Evolutionary conservation across 1,140 invertebrate species (phyloP).

Genomic region (Heterodera schachtii): DNA sequence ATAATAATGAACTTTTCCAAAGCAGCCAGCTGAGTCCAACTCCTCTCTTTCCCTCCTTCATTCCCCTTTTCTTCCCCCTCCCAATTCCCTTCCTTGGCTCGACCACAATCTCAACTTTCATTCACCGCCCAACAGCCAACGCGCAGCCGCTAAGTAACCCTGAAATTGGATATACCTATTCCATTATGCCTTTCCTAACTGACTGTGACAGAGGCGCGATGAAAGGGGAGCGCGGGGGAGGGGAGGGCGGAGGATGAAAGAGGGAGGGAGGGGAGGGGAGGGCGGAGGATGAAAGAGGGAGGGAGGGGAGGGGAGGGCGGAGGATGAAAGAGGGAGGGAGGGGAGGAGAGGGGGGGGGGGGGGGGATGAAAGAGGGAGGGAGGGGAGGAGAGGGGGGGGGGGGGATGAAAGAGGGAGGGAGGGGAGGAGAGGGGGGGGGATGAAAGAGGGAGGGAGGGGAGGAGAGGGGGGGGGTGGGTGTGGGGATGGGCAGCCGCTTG

Average conservation of each 20-base stretch:
- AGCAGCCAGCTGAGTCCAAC: not conserved
- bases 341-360: not conserved
- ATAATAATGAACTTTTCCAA: not conserved
- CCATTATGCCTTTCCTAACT: not conserved
- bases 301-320: too few species aligned
- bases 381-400: too few species aligned
- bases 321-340: not conserved
- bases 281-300: too few species aligned
- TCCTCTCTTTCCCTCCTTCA: not conserved
- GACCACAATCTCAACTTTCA: too few species aligned
- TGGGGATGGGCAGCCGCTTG: too few species aligned
- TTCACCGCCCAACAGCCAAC: not conserved
- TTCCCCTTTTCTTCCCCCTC: not conserved
- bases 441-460: not conserved
- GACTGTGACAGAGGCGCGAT: slow-evolving; percentile 1
- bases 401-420: too few species aligned
- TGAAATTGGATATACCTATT: not conserved
- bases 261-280: too few species aligned
- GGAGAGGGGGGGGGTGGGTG: too few species aligned
- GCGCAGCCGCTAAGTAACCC: not conserved
- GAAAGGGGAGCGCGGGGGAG: not conserved
- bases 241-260: not conserved
- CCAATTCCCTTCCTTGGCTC: not conserved
- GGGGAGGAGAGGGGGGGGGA: not conserved
- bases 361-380: not conserved